Evolutionary conservation across 92 coral and sea anemone genomes (phyloP).

Genomic region (Montipora capitata): DNA sequence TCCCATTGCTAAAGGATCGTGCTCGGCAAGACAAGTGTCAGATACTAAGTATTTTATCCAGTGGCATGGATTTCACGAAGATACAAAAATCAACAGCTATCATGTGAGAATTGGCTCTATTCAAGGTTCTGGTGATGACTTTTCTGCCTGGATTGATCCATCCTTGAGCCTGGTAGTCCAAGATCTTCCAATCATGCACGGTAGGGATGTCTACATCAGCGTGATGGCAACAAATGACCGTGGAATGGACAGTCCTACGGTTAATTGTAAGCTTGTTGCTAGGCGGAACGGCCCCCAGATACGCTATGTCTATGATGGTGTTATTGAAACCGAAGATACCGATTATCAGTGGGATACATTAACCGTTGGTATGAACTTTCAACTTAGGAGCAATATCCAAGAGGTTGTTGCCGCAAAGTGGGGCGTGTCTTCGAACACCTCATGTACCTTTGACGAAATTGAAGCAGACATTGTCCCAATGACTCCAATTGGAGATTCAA

Average conservation of each 20-base stretch:
- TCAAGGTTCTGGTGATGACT: conserved; percentile 91
- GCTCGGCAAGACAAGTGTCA: conserved; percentile 90
- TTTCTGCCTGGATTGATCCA: conserved; percentile 78
- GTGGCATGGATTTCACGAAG: conserved; percentile 92
- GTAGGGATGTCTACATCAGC: conserved; percentile 83
- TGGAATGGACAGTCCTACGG: conserved; percentile 86
- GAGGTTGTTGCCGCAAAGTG: conserved; percentile 81
- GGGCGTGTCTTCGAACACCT: conserved; percentile 85
- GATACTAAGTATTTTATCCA: conserved; percentile 89
- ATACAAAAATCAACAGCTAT: conserved; percentile 82
- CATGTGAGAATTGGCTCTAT: conserved; percentile 88
- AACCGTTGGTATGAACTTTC: conserved; percentile 87
- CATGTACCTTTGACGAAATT: conserved; percentile 81
- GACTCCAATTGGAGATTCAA: conserved; percentile 87
- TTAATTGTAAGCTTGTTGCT: conserved; percentile 82
- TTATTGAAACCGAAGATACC: conserved; percentile 58
- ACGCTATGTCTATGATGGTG: conserved; percentile 88
- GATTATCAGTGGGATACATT: conserved; percentile 85
- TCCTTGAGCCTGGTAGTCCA: conserved; percentile 78
- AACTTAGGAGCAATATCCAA: conserved; percentile 53
- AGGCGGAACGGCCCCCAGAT: conserved; percentile 83
- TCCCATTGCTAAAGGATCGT: conserved; percentile 77
- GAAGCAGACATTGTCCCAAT: conserved; percentile 84
- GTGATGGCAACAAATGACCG: conserved; percentile 89
- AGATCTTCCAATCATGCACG: conserved; percentile 83